Percentiles rank a stretch among this genome's conserved stretches.
phyloP scores from a whole-genome alignment of 2,797 vertebrate species.

The Scarus forsteni region DNA sequence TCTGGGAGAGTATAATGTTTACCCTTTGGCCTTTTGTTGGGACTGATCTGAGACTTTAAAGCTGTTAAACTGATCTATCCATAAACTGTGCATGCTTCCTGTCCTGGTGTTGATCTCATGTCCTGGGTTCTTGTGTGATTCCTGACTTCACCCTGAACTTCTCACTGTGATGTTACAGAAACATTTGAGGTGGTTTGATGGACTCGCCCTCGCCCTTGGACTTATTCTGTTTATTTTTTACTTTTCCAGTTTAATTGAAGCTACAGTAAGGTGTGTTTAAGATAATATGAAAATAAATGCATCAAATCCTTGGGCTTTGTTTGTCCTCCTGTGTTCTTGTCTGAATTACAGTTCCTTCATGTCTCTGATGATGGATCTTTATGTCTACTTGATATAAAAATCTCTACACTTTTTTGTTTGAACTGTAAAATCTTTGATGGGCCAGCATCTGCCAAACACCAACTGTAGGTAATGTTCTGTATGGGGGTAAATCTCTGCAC shows the following conservation, averaged over 20 bases:
- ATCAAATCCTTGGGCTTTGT: slow-evolving; percentile 28
- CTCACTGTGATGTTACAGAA: slow-evolving; percentile 34
- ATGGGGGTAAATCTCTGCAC: too few relatives aligned
- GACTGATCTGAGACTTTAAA: slow-evolving; percentile 21
- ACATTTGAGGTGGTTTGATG: slow-evolving; percentile 10
- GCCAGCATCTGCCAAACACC: too few relatives aligned
- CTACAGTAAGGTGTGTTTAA: slow-evolving; percentile 15
- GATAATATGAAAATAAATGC: slow-evolving; percentile 31
- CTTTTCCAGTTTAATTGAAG: slow-evolving; percentile 22
- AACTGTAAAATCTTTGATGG: too few relatives aligned
- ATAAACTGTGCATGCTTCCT: slow-evolving; percentile 41
- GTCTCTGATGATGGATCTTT: not conserved
- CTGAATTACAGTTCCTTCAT: not conserved
- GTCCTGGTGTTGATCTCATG: slow-evolving; percentile 10
- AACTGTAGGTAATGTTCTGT: too few relatives aligned
- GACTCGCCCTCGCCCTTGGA: slow-evolving; percentile 1
- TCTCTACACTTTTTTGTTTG: too few relatives aligned
- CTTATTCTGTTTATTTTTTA: slow-evolving; percentile 10
- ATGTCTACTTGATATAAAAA: too few relatives aligned
- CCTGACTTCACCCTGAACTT: slow-evolving; percentile 18
- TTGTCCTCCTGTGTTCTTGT: slow-evolving; percentile 3
- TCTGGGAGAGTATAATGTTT: slow-evolving; percentile 44
- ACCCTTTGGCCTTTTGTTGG: slow-evolving; percentile 30
- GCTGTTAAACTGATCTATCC: slow-evolving; percentile 18
- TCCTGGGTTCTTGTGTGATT: slow-evolving; percentile 9